Evolutionary conservation across 2,797 vertebrate genomes (phyloP).

Genomic region (Microctenopoma lineatum): DNA sequence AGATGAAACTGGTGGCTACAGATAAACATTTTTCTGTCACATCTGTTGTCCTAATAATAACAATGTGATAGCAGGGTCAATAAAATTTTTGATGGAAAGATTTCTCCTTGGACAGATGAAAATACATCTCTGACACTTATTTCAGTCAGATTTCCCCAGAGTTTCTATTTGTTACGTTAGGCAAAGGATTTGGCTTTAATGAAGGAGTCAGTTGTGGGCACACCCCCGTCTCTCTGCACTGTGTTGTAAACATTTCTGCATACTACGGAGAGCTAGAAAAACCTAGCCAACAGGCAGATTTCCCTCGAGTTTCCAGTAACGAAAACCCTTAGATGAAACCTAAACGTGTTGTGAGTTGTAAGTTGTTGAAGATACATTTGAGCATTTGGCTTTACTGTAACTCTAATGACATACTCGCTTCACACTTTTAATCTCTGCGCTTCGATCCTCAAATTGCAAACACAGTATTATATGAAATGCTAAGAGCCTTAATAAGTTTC

Average conservation of each 20-base stretch:
- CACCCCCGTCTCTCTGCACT: not conserved
- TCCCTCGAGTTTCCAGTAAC: conserved; percentile 57
- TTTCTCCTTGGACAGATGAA: conserved; percentile 10
- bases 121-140: conserved; percentile 14
- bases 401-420: conserved; percentile 36
- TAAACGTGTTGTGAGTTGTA: conserved; percentile 26
- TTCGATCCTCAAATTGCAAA: conserved; percentile 16
- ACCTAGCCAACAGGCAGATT: conserved; percentile 46
- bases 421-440: conserved; percentile 25
- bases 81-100: conserved; percentile 8
- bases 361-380: conserved; percentile 16
- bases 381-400: conserved; percentile 38
- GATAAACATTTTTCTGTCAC: not conserved
- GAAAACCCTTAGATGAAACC: conserved; percentile 42
- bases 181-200: conserved; percentile 48
- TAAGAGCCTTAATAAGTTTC: conserved; percentile 6
- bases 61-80: not conserved
- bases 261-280: conserved; percentile 28
- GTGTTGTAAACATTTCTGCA: conserved; percentile 42
- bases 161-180: conserved; percentile 35
- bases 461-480: not conserved
- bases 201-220: conserved; percentile 33
- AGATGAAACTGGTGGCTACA: not conserved
- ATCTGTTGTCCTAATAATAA: not conserved
- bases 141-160: conserved; percentile 44